Base-by-base conservation (phyloP, 1,140 invertebrate genomes). In the Brachionus plicatilis region DNA sequence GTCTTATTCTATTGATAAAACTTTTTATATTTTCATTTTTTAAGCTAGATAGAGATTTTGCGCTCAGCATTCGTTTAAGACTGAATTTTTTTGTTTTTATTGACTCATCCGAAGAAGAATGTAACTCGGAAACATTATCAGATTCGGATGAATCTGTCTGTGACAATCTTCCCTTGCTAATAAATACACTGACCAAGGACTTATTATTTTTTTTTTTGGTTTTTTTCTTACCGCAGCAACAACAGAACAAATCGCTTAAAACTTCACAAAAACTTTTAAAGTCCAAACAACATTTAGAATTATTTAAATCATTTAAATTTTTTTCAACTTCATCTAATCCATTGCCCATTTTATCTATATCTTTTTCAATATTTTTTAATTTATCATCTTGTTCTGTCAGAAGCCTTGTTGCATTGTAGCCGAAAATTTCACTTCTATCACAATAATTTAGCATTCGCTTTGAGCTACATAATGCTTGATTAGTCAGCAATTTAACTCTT, bases 381-480 rank as follows among this genome's bases (percentile, higher is more conserved):
- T 76, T 76, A 50, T 76, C 72, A 50, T 76, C 45, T 50, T 76
- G 72, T 11, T 76, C 72, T 50, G 43, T 50, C 9, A 76, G 29
- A 50, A 76, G 45, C 33, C 17, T 47, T 14, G 72, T 17, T 29
- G 72, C 14, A 27, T 76, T 76, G 5, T 50, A 27, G 11, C 72
- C 72, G 27, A 76, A 76, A 27, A 76, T 76, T 50, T 76, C 72
- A 50, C 72, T 76, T 50, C 43, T 27, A 11, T 76, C 20, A 50
- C 72, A 76, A 50, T 76, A 76, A 27, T 76, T 76, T 5, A 76
- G 45, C 72, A 76, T 76, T 50, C 72, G 72, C 9, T 76, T 47
- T 27, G 72, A 76, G 27, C 72, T 76, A 17, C 72, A 76, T 12
- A 76, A 47, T 8, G 72, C 47, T 50, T 76, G 72, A 50, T 76